Evolutionary conservation across 2,797 vertebrate genomes (phyloP).

Genomic region (Cynodonichthys magdalenae): DNA sequence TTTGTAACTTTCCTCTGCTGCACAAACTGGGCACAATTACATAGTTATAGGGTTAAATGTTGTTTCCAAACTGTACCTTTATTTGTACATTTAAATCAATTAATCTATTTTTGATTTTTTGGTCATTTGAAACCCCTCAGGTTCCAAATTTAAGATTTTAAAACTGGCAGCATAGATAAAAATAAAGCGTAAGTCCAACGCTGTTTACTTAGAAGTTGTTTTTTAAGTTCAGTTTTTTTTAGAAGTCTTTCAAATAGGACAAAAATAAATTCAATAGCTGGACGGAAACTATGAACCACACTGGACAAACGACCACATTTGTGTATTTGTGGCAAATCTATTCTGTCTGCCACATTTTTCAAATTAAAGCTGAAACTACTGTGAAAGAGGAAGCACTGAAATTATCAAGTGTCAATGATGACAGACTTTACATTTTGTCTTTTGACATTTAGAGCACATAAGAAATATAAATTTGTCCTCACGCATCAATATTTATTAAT

Average conservation of each 20-base stretch:
- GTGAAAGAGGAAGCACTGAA: slow-evolving; percentile 2
- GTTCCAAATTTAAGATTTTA: no score
- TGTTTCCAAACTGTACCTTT: no score
- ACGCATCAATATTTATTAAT: slow-evolving; percentile 55
- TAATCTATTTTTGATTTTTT: no score
- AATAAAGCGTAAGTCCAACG: no score
- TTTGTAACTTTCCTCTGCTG: neutral
- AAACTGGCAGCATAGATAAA: no score
- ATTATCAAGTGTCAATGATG: slow-evolving; percentile 33
- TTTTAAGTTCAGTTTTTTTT: neutral
- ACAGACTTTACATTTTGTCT: slow-evolving; percentile 20
- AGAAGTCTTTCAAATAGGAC: slow-evolving; percentile 3
- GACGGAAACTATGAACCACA: slow-evolving; percentile 14
- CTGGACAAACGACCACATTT: slow-evolving; percentile 1
- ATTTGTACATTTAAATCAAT: no score
- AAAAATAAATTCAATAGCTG: slow-evolving; percentile 4
- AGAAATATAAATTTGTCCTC: slow-evolving; percentile 32
- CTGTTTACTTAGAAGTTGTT: neutral
- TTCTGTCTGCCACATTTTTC: neutral
- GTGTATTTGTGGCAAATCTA: neutral
- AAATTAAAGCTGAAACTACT: neutral
- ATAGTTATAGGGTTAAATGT: no score
- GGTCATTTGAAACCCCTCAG: no score
- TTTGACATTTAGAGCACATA: slow-evolving; percentile 18
- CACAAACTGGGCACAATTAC: no score